A percentile compares a stretch with the other conserved stretches of the same genome.
These are phyloP conservation scores for Grus americana DNA, from an alignment of 2,113 vertebrate species.

Conservation along the genomic window DNA sequence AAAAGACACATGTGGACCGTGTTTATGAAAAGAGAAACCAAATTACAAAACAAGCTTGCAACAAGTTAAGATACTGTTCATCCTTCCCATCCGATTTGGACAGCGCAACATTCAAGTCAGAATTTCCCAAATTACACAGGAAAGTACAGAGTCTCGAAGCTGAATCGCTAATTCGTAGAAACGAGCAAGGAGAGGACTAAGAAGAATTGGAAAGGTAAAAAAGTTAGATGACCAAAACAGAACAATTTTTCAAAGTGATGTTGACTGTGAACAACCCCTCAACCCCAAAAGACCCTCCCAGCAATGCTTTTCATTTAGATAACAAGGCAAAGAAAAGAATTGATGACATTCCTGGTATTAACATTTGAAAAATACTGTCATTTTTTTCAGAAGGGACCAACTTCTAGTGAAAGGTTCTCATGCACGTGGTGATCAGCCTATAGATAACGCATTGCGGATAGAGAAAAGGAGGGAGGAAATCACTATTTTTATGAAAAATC, in stretches of 20 bases:
- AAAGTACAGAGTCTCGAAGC: neutral
- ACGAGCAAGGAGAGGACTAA: neutral
- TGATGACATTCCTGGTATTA: neutral
- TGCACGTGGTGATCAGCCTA: neutral
- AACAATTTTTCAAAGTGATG: neutral
- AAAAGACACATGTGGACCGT: neutral
- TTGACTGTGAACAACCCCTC: neutral
- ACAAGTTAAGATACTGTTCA: neutral
- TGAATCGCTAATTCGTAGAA: neutral
- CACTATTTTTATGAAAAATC: neutral
- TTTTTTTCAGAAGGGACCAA: neutral
- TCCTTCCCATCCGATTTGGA: neutral
- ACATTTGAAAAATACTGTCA: constrained; percentile 12
- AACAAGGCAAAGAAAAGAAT: neutral
- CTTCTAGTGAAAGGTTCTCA: neutral
- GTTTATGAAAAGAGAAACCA: neutral
- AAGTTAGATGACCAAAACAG: neutral
- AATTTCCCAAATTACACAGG: neutral
- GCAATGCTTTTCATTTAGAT: neutral
- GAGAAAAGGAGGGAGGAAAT: neutral
- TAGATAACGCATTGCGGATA: neutral
- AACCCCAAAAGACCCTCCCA: too few relatives aligned
- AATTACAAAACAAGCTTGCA: neutral
- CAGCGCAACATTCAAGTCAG: fast-evolving
- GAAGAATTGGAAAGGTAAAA: neutral